Conservation (phyloP, 2,888 invertebrate species). For the Melieria picta region DNA sequence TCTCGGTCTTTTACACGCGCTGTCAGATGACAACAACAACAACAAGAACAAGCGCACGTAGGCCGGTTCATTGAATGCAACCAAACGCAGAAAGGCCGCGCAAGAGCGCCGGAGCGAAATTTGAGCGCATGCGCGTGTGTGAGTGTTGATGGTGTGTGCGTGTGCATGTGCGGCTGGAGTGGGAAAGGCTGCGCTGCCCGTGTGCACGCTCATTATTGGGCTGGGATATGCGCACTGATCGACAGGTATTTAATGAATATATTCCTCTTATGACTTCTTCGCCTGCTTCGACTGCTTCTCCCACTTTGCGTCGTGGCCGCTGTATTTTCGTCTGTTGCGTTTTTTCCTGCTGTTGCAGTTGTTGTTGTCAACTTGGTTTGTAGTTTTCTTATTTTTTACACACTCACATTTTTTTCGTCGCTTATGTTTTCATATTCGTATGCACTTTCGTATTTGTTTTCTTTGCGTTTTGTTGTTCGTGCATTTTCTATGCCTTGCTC, state of each 20-base stretch:
- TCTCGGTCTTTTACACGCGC: constrained; percentile 15
- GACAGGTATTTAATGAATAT: constrained; percentile 17
- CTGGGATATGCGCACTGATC: not conserved
- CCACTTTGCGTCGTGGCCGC: no score
- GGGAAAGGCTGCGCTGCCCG: no score
- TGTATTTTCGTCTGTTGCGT: not conserved
- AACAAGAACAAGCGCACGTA: not conserved
- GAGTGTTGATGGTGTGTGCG: no score
- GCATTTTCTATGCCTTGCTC: not conserved
- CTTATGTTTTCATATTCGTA: not conserved
- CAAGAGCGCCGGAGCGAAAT: no score
- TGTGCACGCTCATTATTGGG: no score
- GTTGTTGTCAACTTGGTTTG: constrained; percentile 14
- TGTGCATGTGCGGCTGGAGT: no score
- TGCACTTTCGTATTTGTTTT: not conserved
- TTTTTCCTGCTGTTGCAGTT: not conserved
- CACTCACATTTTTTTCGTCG: not conserved
- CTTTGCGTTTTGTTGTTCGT: not conserved
- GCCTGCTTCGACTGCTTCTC: no score
- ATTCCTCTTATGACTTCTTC: not conserved
- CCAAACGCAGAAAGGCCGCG: not conserved
- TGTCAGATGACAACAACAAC: constrained; percentile 11
- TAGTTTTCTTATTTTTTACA: constrained; percentile 11
- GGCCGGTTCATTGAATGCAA: constrained; percentile 23
- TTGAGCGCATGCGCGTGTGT: no score